phyloP scores from a whole-genome alignment of 2,888 invertebrate species.

The Zele albiditarsus region DNA sequence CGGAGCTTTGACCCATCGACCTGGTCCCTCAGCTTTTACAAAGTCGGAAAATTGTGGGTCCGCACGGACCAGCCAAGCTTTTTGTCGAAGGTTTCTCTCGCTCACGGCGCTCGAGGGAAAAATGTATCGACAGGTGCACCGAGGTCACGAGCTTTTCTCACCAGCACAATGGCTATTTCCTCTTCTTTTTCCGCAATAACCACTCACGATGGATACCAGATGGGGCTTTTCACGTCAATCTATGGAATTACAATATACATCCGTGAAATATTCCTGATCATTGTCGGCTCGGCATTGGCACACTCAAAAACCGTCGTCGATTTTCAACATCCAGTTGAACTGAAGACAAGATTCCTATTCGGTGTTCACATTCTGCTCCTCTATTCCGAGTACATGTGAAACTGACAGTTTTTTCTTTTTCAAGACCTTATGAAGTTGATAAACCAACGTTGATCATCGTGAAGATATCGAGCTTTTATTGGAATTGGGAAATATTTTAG shows the following conservation, averaged over 20 bases:
- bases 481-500: slow-evolving; percentile 22
- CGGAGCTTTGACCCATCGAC: slow-evolving; percentile 35
- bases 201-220: slow-evolving; percentile 23
- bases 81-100: slow-evolving; percentile 15
- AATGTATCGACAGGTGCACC: slow-evolving; percentile 30
- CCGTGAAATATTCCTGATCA: slow-evolving; percentile 2
- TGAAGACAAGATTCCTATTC: not conserved
- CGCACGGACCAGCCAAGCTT: slow-evolving; percentile 9
- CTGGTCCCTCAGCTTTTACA: slow-evolving; percentile 28
- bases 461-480: slow-evolving; percentile 23
- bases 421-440: slow-evolving; percentile 18
- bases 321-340: not conserved
- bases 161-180: not conserved
- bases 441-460: slow-evolving; percentile 24
- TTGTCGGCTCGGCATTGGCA: not conserved
- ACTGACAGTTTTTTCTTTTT: not conserved
- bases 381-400: not conserved
- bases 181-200: not conserved
- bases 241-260: not conserved
- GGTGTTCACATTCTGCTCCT: too few species aligned
- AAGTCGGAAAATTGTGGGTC: slow-evolving; percentile 38
- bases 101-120: slow-evolving; percentile 16
- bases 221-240: slow-evolving; percentile 23
- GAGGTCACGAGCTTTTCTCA: slow-evolving; percentile 30
- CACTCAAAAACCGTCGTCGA: not conserved